phyloP scores from a whole-genome alignment of 2,113 vertebrate genomes.

The Gnathonemus echidnorhynchus region DNA sequence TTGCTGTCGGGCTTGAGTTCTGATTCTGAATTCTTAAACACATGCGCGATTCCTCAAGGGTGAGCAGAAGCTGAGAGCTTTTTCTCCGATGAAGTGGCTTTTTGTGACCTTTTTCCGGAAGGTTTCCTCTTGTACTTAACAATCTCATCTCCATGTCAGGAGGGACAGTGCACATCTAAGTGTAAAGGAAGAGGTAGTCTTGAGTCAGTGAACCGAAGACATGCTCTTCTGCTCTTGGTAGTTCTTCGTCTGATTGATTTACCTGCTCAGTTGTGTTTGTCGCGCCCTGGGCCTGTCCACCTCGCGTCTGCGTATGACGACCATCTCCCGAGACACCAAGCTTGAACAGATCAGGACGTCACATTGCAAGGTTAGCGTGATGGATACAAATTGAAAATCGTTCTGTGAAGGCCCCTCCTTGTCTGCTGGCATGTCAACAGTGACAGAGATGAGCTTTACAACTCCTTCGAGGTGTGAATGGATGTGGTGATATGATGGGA shows the following conservation, averaged over 20 bases:
- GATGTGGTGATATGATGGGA: neutral
- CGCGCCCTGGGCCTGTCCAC: neutral
- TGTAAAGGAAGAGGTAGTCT: neutral
- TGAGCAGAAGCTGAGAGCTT: neutral
- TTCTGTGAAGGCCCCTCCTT: conserved; percentile 42
- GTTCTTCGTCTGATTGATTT: conserved; percentile 8
- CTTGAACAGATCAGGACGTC: conserved; percentile 37
- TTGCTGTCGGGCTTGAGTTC: neutral
- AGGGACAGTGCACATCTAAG: neutral
- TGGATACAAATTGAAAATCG: conserved; percentile 48
- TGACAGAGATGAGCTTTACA: conserved; percentile 40
- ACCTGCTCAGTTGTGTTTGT: conserved; percentile 28
- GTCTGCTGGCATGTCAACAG: conserved; percentile 26
- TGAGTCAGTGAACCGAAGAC: conserved; percentile 5
- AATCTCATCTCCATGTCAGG: conserved; percentile 19
- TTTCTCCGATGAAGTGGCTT: conserved; percentile 14
- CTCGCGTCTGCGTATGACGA: conserved; percentile 30
- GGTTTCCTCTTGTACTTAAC: conserved; percentile 17
- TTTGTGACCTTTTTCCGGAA: conserved; percentile 26
- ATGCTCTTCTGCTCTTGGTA: conserved; percentile 6
- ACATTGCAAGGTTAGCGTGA: conserved; percentile 32
- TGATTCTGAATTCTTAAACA: neutral
- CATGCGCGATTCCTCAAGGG: neutral
- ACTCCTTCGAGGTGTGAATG: neutral
- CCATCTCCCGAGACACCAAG: conserved; percentile 34